Base-by-base conservation (phyloP, 2,797 vertebrate species). In the Hafferia zeledoni region DNA sequence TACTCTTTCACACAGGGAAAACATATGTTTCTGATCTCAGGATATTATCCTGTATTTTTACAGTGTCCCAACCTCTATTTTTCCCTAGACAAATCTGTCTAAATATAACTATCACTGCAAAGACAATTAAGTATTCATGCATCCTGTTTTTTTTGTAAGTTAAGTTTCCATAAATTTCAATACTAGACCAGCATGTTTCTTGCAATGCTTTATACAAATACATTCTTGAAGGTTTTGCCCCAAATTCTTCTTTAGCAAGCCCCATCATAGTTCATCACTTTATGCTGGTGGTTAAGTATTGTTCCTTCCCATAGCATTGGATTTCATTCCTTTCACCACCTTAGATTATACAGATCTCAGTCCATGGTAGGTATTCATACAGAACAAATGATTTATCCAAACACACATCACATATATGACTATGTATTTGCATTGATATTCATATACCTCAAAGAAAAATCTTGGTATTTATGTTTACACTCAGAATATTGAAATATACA, bases 1-100 rank as follows among this genome's bases (percentile, higher is more conserved):
- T 93, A 79, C 14, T 25, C 47, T 92, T 95, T 94, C 94, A 95
- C 69, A 93, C 82, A 76, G 91, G 84, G 93, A 93, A 95, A 92
- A 89, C 94, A 85, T 89, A 89, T 94, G 91, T 35, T 92, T 93
- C 65, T 74, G 55, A 37, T 81, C 82, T 92, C 61, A 49, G 9
- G 31, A 27, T 63, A 61, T 24, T 65, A 46, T 61, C 61, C 72
- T 88, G 47, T 31, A 53, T 87, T 95, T 91, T 13, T 72, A 56
- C 35, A 76, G 23, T n/a, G 44, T 52, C 82, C 43, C 72, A 78
- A 53, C 20, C 23, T 84, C 60, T 70, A 17, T 53, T 77, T 87
- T 95, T 78, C 43, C 33, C 49, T 53, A 53, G 43, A 96, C 57
- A 69, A 83, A 80, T 47, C 13, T 57, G 24, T 78, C 46, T 68